Evolutionary conservation across 2,888 invertebrate genomes (phyloP), one percentile per base, ranked within the genome.

Genomic region (Amaurobius ferox): DNA sequence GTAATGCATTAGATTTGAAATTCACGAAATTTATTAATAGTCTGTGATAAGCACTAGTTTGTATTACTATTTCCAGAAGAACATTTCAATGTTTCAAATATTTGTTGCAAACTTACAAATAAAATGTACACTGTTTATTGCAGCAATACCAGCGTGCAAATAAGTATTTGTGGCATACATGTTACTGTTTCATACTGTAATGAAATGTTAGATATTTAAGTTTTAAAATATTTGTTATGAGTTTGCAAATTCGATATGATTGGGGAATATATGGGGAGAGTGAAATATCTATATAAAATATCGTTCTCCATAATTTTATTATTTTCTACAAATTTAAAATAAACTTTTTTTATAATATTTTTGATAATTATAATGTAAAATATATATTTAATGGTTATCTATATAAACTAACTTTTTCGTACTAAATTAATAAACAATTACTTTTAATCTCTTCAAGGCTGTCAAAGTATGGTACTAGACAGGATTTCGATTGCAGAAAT

Each of bases 91-190:
- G 67, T 55, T 67, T 76, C 76, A 67, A 66, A 39, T 44, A 30
- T 44, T 76, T 29, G 23, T 76, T 66, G 32, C 19, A 48, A 76
- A 28, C 28, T 55, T 62, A 62, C 28, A 62, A 62, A 73, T 26
- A 29, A 44, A 73, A 66, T 29, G 19, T 28, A 40, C 44, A 40
- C 30, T 76, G 48, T 76, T 35, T 32, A 35, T 44, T 76, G 76
- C 66, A 76, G 76, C 66, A 40, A 76, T 67, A 67, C 48, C 6
- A 19, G 32, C 44, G 30, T 67, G 64, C 66, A 44, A 67, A 76
- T 67, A 48, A 30, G 32, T 67, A 55, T 76, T 76, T 76, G 76
- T 76, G 76, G 76, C 44, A 64, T 74, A 64, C 40, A 44, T 76
- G 76, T 66, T 76, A 67, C 19, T 30, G 48, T 76, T 66, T 40